These are phyloP conservation scores for Siniperca knerii DNA, from an alignment of 2,113 vertebrate species.

Conservation along the genomic window DNA sequence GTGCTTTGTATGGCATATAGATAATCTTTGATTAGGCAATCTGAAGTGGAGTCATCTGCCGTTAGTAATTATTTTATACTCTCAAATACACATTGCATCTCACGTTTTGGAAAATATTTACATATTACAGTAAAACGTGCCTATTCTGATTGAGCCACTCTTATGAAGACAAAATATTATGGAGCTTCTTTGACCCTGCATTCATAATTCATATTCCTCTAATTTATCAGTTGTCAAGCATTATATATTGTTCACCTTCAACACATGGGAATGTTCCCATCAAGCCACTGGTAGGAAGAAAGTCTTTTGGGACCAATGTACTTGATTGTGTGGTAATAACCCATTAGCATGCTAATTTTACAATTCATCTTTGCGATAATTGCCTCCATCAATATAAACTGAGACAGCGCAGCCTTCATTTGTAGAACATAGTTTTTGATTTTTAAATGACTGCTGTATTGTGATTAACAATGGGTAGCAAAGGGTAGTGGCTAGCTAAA, in stretches of 20 bases:
- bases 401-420: constrained; percentile 26
- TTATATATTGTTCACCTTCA: constrained; percentile 41
- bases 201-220: constrained; percentile 45
- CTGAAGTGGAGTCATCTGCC: background rate
- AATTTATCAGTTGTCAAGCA: constrained; percentile 57
- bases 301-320: constrained; percentile 52
- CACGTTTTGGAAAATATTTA: background rate
- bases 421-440: constrained; percentile 2
- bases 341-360: constrained; percentile 75
- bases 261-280: constrained; percentile 49
- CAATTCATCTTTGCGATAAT: constrained; percentile 66
- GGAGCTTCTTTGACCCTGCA: constrained; percentile 27
- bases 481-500: background rate
- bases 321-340: constrained; percentile 66
- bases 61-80: background rate
- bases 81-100: background rate
- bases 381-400: constrained; percentile 68
- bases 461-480: constrained; percentile 16
- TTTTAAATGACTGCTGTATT: constrained; percentile 2
- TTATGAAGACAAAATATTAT: constrained; percentile 8
- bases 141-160: background rate
- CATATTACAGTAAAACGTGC: background rate
- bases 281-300: constrained; percentile 25
- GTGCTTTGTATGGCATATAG: background rate
- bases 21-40: background rate